These are phyloP conservation scores for Calypte anna DNA, from an alignment of 2,113 vertebrate species.

Conservation along the genomic window DNA sequence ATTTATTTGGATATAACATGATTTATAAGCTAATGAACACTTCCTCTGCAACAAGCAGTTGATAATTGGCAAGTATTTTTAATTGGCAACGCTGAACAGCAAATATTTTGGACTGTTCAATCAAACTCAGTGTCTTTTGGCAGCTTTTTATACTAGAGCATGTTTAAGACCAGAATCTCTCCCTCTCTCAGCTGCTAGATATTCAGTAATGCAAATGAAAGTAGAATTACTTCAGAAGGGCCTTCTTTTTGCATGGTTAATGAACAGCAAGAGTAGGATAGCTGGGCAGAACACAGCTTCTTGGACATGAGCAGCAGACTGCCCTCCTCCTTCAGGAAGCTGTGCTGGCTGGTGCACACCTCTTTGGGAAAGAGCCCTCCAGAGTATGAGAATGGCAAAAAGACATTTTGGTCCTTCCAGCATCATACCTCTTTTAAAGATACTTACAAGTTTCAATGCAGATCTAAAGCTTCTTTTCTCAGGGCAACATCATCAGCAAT, in stretches of 20 bases:
- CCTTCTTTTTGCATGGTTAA: background rate
- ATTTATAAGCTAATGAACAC: constrained; percentile 47
- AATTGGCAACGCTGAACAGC: constrained; percentile 59
- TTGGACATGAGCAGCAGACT: background rate
- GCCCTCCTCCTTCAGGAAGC: background rate
- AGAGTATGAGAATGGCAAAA: background rate
- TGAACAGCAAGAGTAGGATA: background rate
- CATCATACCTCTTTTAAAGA: background rate
- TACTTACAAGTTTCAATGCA: background rate
- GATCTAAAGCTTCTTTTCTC: background rate
- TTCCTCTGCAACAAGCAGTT: constrained; percentile 27
- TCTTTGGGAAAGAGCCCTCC: background rate
- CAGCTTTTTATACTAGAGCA: constrained; percentile 46
- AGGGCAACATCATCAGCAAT: background rate
- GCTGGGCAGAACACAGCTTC: background rate
- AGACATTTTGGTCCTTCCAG: background rate
- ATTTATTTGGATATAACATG: background rate
- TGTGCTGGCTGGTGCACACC: background rate
- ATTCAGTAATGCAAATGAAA: background rate
- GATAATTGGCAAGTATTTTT: constrained; percentile 69
- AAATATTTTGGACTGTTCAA: constrained; percentile 73
- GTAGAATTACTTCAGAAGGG: background rate
- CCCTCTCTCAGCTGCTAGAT: background rate
- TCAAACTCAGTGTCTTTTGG: constrained; percentile 65
- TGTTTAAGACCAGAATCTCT: constrained; percentile 16